Percentiles rank a stretch among this genome's conserved stretches.
phyloP scores from a whole-genome alignment of 1,140 invertebrate genomes.

The Aphaenogaster ashmeadi region DNA sequence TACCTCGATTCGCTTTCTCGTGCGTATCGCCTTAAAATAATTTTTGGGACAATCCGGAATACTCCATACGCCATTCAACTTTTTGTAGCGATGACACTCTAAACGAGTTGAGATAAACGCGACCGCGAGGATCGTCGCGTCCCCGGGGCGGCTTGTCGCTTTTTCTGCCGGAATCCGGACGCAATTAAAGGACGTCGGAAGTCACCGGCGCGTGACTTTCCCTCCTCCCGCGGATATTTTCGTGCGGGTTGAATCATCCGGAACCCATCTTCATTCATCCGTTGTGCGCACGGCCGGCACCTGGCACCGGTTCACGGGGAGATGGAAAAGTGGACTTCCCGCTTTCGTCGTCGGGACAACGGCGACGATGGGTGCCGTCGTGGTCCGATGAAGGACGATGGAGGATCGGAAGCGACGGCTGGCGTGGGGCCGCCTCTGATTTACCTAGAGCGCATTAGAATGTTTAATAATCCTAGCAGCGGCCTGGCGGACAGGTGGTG shows the following conservation, averaged over 20 bases:
- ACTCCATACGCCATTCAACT: not conserved
- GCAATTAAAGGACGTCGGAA: slow-evolving; percentile 35
- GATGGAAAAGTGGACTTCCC: slow-evolving; percentile 34
- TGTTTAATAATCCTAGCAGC: slow-evolving; percentile 83
- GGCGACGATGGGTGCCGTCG: not conserved
- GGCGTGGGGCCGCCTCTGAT: slow-evolving; percentile 64
- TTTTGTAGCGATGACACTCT: not conserved
- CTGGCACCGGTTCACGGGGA: slow-evolving; percentile 44
- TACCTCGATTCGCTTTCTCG: not conserved
- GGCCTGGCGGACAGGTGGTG: slow-evolving; percentile 78
- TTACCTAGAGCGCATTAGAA: slow-evolving; percentile 78
- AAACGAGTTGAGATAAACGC: not conserved
- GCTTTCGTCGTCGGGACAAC: slow-evolving; percentile 32
- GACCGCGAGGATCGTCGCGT: not conserved
- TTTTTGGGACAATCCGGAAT: not conserved
- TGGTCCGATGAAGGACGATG: slow-evolving; percentile 18
- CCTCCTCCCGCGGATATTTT: slow-evolving; percentile 6
- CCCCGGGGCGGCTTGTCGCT: slow-evolving; percentile 29
- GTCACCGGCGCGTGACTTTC: not conserved
- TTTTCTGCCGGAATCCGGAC: slow-evolving; percentile 61
- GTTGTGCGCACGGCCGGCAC: slow-evolving; percentile 12
- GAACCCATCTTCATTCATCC: slow-evolving; percentile 29
- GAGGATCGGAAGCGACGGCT: slow-evolving; percentile 10
- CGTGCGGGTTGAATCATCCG: slow-evolving; percentile 57
- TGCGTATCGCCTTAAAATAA: not conserved